A percentile compares a stretch with the other conserved stretches of the same genome.
These are phyloP conservation scores for Emmelina monodactyla DNA, from an alignment of 2,888 invertebrate species.

Conservation along the genomic window DNA sequence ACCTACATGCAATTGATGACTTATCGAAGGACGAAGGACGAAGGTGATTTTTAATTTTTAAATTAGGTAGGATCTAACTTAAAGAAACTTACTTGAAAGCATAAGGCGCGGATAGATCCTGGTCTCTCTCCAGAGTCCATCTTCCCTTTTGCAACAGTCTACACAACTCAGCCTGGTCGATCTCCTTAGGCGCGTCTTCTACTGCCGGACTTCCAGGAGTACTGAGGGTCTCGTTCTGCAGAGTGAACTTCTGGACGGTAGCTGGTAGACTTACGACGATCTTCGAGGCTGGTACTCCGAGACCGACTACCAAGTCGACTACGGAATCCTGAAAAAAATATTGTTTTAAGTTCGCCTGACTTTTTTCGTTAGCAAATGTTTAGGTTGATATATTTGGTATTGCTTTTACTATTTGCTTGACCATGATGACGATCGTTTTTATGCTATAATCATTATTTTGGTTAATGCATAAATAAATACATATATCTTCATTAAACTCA, in stretches of 20 bases:
- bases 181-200: conserved; percentile 61
- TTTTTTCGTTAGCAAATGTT: too few relatives aligned
- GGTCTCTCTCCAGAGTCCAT: conserved; percentile 80
- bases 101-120: conserved; percentile 80
- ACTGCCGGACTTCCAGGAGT: conserved; percentile 72
- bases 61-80: background rate
- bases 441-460: too few relatives aligned
- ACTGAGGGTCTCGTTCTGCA: conserved; percentile 70
- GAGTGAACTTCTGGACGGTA: conserved; percentile 71
- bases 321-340: conserved; percentile 70
- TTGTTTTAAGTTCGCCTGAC: too few relatives aligned
- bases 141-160: conserved; percentile 62
- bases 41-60: too few relatives aligned
- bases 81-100: conserved; percentile 67
- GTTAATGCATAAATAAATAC: too few relatives aligned
- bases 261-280: conserved; percentile 76
- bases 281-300: conserved; percentile 75
- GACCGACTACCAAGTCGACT: conserved; percentile 74
- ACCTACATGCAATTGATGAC: too few relatives aligned
- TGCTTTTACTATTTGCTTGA: too few relatives aligned
- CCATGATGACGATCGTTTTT: too few relatives aligned
- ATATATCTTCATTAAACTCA: too few relatives aligned
- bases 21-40: too few relatives aligned
- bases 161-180: conserved; percentile 70
- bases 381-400: too few relatives aligned